A percentile compares a stretch with the other conserved stretches of the same genome.
Evolutionary conservation across 2,888 invertebrate genomes (phyloP).

Genomic region (Luffia ferchaultella): DNA sequence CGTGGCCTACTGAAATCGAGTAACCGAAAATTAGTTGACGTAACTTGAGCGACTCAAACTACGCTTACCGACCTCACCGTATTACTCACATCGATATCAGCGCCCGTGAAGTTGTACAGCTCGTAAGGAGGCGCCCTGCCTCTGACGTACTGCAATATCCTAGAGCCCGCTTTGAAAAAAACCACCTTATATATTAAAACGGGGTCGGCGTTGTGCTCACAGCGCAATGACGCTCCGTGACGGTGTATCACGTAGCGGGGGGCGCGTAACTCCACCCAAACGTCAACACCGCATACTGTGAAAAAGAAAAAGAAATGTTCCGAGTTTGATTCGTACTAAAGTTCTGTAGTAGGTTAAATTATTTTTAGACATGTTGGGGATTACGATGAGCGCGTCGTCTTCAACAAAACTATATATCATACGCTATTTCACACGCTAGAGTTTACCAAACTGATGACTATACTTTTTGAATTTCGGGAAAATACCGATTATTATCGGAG

Average conservation of each 20-base stretch:
- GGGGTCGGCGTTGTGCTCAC: constrained; percentile 77
- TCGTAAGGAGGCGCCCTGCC: constrained; percentile 78
- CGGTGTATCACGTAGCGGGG: constrained; percentile 77
- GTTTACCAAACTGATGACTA: too few relatives aligned
- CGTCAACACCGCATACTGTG: constrained; percentile 57
- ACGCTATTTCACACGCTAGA: too few relatives aligned
- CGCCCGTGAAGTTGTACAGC: constrained; percentile 70
- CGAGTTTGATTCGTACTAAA: constrained; percentile 1
- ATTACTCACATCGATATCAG: constrained; percentile 74
- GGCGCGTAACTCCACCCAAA: constrained; percentile 70
- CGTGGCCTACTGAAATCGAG: too few relatives aligned
- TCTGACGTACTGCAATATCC: constrained; percentile 74
- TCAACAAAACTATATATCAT: too few relatives aligned
- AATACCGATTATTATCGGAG: too few relatives aligned
- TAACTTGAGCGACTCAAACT: too few relatives aligned
- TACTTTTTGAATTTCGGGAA: too few relatives aligned
- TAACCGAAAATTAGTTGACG: too few relatives aligned
- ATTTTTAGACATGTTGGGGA: not conserved
- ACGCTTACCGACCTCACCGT: too few relatives aligned
- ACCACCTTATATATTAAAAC: constrained; percentile 76
- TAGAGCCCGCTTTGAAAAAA: constrained; percentile 56
- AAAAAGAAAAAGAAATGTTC: constrained; percentile 14
- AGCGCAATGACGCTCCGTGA: constrained; percentile 72
- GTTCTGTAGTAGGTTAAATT: constrained; percentile 1
- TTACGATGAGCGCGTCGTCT: not conserved